Base-by-base conservation (phyloP, 1,140 invertebrate species). In the Drosophila nigromelanica region DNA sequence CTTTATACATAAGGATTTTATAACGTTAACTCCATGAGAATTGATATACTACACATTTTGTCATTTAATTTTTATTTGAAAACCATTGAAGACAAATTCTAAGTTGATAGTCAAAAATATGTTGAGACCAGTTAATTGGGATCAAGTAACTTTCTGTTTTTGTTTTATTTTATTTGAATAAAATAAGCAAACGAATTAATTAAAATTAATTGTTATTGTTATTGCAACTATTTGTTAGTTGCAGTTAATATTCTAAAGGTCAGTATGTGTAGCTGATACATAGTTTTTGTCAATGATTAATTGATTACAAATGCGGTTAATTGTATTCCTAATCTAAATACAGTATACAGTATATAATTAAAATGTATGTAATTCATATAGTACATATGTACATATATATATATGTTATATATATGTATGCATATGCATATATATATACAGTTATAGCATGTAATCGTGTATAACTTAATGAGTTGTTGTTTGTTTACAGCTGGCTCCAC, bases 401-500 rank as follows among this genome's bases (percentile, higher is more conserved):
- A 6, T 64, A 45, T 63, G 5, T 42, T 33, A 37, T 51, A 10
- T 14, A 37, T 37, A 43, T 54, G 45, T 52, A 10, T 64, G 37
- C 52, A 11, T 42, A 11, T 33, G 27, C 3, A 54, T 52, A 10
- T 64, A 45, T 63, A 11, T 42, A 11, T 33, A 37, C 3, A 24
- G 21, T 24, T 51, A 10, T 6, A 27, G 27, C 5, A 27, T 27
- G 27, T 27, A 27, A 27, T 35, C 8, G 7, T 35, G 7, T 35
- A 8, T 8, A 35, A 10, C 33, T 47, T 47, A 47, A 50, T 35
- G 12, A 61, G 35, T 61, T 69, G 56, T 69, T 73, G 50, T 48
- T 48, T 73, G 71, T 73, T 73, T 73, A 73, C 71, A 73, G 18
- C 35, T 50, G 66, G 14, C 24, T 51, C 58, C 71, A 73, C 71